Evolutionary conservation across 1,140 invertebrate species (phyloP), one percentile per base, ranked within the genome.

Genomic region (Heliconius hewitsoni): DNA sequence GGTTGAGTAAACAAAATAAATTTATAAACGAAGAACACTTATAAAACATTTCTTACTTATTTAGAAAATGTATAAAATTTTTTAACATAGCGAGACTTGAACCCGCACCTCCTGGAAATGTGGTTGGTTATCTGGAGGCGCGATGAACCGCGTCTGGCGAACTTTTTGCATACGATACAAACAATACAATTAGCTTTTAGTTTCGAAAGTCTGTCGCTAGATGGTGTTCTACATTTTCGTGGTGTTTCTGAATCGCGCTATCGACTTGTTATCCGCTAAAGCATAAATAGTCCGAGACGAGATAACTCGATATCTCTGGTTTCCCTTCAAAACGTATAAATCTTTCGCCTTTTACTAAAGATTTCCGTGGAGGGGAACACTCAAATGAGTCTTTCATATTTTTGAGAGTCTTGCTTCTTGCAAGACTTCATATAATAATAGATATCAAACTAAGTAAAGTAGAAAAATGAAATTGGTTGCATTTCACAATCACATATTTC

Each of bases 291-390:
- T 13, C 57, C 0, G 57, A 2, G 8, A n/a, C 9, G 9, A 27
- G 11, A 13, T 30, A 11, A 13, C 1, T 1, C 0, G 4, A 2
- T 30, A 66, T 66, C 57, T 66, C 57, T 66, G 57, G 57, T 66
- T 66, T 66, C 23, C 23, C 57, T 66, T 66, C 57, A 66, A 66
- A 11, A 66, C 57, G 57, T 27, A 60, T 60, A 60, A 60, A 60
- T 60, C 57, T 60, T 60, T 60, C 57, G 57, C 57, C 57, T 60
- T 60, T 60, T 60, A 60, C 57, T 60, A 60, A 60, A 60, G 57
- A 60, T 60, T 60, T 60, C 57, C 57, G 57, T 60, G 57, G 57
- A 60, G 57, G 57, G 57, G 57, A 60, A 60, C 57, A 60, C 57
- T 66, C 57, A 66, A 66, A 66, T 66, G 57, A 66, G 57, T 27